These are phyloP conservation scores for Colletes latitarsis DNA, from an alignment of 1,140 invertebrate genomes.

Conservation along the genomic window DNA sequence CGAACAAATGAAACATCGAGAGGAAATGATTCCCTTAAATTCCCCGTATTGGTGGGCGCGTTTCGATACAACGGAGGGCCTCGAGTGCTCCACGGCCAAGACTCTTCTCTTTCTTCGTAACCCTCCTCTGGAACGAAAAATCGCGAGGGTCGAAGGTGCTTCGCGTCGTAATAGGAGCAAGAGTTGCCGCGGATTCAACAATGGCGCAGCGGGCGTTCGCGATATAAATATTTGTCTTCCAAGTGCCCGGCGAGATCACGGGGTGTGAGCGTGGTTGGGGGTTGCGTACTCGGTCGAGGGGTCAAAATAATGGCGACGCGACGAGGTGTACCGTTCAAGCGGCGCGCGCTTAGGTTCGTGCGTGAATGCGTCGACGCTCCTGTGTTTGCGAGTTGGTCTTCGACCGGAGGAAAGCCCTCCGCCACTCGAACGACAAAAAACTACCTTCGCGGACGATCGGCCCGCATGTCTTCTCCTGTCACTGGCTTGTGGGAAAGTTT, in stretches of 20 bases:
- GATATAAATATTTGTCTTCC: slow-evolving; percentile 78
- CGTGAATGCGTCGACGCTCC: slow-evolving; percentile 43
- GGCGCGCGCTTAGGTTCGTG: slow-evolving; percentile 23
- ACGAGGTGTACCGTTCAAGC: slow-evolving; percentile 43
- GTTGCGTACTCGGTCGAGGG: slow-evolving; percentile 46
- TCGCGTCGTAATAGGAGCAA: slow-evolving; percentile 49
- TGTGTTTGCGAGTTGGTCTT: slow-evolving; percentile 47
- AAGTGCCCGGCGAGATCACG: slow-evolving; percentile 29
- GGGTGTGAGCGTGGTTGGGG: slow-evolving; percentile 54
- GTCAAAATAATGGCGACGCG: slow-evolving; percentile 61
- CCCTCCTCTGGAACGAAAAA: background rate
- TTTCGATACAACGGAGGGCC: background rate
- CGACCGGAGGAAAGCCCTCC: slow-evolving; percentile 58
- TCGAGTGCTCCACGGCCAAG: background rate
- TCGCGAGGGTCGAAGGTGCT: slow-evolving; percentile 25
- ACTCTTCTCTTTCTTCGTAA: background rate
- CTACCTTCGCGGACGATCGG: slow-evolving; percentile 59
- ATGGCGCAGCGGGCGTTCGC: slow-evolving; percentile 70
- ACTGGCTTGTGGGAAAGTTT: slow-evolving; percentile 69
- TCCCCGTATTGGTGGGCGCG: background rate
- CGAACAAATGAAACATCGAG: no score
- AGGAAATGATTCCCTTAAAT: background rate
- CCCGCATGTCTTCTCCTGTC: slow-evolving; percentile 72
- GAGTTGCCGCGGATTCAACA: slow-evolving; percentile 60
- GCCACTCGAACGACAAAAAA: slow-evolving; percentile 68